phyloP scores from a whole-genome alignment of 2,113 vertebrate genomes.

The Carassius auratus region DNA sequence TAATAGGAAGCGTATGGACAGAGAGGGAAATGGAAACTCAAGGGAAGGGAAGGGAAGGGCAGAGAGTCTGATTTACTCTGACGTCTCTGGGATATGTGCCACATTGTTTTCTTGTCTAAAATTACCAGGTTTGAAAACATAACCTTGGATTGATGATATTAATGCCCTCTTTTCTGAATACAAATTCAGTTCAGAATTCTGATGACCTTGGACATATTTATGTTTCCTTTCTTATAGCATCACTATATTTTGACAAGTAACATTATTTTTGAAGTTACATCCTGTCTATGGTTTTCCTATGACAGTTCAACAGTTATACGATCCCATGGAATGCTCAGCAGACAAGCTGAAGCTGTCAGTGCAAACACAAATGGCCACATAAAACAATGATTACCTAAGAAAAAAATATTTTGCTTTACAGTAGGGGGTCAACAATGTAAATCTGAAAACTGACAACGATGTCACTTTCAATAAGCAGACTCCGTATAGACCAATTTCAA shows the following conservation, averaged over 20 bases:
- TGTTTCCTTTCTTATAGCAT: conserved; percentile 24
- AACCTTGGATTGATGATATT: conserved; percentile 31
- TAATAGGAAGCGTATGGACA: conserved; percentile 69
- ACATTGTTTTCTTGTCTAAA: not conserved
- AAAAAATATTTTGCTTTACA: conserved; percentile 60
- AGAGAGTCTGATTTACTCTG: conserved; percentile 17
- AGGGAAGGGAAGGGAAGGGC: not conserved
- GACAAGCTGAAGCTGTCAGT: conserved; percentile 55
- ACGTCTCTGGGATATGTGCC: conserved; percentile 3
- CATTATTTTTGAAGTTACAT: conserved; percentile 15
- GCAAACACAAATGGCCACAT: conserved; percentile 39
- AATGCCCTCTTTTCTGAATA: conserved; percentile 17
- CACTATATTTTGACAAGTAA: conserved; percentile 43
- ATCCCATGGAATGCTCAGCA: conserved; percentile 40
- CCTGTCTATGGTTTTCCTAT: conserved; percentile 23
- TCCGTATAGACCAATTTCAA: conserved; percentile 58
- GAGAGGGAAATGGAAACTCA: conserved; percentile 40
- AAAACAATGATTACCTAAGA: conserved; percentile 64
- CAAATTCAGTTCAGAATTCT: conserved; percentile 28
- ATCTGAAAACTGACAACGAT: conserved; percentile 64
- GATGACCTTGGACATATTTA: conserved; percentile 33
- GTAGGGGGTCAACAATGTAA: conserved; percentile 66
- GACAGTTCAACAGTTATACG: conserved; percentile 29
- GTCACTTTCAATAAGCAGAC: conserved; percentile 73
- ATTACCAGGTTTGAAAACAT: not conserved